Evolutionary conservation across 2,113 vertebrate genomes (phyloP).

Genomic region (Bucco capensis): DNA sequence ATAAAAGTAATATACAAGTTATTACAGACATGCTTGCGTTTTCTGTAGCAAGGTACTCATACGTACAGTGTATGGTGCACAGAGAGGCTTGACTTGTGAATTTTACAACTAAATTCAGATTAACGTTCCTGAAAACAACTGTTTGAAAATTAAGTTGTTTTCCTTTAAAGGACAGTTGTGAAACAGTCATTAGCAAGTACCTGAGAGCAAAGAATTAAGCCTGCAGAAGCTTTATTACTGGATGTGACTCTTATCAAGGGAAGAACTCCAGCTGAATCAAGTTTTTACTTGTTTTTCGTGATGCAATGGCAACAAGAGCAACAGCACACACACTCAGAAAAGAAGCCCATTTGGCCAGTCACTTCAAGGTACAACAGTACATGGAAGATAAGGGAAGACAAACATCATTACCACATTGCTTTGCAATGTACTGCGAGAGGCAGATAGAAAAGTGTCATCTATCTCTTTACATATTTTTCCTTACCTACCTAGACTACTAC

Average conservation of each 20-base stretch:
- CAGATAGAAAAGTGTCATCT: neutral
- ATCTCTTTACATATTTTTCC: neutral
- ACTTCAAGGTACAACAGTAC: neutral
- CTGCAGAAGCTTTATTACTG: neutral
- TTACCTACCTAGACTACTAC: neutral
- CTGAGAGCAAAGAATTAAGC: neutral
- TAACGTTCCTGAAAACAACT: neutral
- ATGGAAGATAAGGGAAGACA: neutral
- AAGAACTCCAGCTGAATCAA: neutral
- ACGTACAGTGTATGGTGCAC: neutral
- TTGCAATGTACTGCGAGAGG: neutral
- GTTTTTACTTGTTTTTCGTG: neutral
- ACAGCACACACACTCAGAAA: neutral
- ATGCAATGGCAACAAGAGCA: neutral
- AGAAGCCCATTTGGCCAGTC: neutral
- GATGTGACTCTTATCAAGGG: neutral
- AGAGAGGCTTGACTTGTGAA: neutral
- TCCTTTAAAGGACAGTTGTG: neutral
- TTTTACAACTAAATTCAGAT: neutral
- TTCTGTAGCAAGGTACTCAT: neutral
- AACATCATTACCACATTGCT: neutral
- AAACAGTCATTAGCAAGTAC: neutral
- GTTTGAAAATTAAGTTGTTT: neutral
- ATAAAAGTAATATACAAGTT: neutral
- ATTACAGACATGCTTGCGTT: neutral